Base-by-base conservation (phyloP, 2,797 vertebrate genomes). In the Molossus alvarezi region DNA sequence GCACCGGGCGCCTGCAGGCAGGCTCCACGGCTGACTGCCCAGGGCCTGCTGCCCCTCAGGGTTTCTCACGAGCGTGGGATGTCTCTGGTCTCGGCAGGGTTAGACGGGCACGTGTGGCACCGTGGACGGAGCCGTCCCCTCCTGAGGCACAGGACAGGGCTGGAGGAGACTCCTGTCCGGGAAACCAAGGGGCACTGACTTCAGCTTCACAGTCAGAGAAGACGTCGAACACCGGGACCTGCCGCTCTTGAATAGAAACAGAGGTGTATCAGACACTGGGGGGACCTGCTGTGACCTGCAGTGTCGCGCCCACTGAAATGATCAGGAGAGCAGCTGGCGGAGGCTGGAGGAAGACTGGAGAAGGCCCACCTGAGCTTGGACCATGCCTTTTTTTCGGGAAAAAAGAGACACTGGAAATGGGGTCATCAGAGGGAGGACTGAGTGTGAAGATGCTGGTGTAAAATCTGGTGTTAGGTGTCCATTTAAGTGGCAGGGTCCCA, bases 61-160 rank as follows among this genome's bases (percentile, higher is more conserved):
- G 2, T 86, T 75, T 73, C 41, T 91, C 60, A 80, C 8, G 62
- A 85, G n/a, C 13, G 6, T 51, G 60, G 41, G 79, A 58, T 88
- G 45, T 53, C 71, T 94, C 69, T 80, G 67, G 60, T 80, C 83
- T 96, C 51, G 10, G 1, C 62, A 83, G 75, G 60, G 81, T 89
- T 82, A 29, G 29, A 29, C 83, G 86, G 96, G 88, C 48, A 88
- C 57, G 89, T 92, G 88, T 80, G 81, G 92, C 71, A 33, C 48
- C 20, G 17, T 0, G 41, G 53, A 85, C 41, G 5, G 41, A 53
- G 37, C 27, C 92, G 45, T 81, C 90, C 75, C 94, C 37, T 83
- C 21, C 65, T 73, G 71, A 94, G 48, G 45, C 76, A 23, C 57
- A 27, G 71, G 81, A 57, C 86, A 92, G 85, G 75, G 45, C 87